These are phyloP conservation scores for Porphyrio hochstetteri DNA, from an alignment of 2,113 vertebrate genomes.

Conservation along the genomic window DNA sequence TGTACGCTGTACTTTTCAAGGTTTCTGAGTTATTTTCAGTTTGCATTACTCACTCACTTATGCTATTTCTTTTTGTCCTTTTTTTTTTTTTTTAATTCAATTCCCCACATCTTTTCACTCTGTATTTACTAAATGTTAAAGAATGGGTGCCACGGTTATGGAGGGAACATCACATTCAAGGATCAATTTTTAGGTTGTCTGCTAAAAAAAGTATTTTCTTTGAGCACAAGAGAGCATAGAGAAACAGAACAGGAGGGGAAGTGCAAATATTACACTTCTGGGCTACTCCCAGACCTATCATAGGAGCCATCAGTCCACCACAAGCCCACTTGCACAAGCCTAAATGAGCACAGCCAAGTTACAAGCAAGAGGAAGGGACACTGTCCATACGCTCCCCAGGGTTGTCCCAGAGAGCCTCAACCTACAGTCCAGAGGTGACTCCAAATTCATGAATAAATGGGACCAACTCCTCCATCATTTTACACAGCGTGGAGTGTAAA, in stretches of 20 bases:
- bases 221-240: neutral
- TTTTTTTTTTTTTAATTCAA: neutral
- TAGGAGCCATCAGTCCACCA: neutral
- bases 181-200: neutral
- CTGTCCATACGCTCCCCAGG: neutral
- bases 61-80: neutral
- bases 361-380: neutral
- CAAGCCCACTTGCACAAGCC: neutral
- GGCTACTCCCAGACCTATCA: neutral
- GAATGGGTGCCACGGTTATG: fast-evolving
- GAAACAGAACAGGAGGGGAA: neutral
- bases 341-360: neutral
- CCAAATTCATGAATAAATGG: neutral
- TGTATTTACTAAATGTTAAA: neutral
- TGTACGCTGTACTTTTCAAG: conserved; percentile 35
- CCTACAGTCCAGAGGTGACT: neutral
- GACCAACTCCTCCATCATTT: fast-evolving
- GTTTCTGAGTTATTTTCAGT: neutral
- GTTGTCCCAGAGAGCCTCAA: neutral
- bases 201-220: neutral
- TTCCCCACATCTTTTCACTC: neutral
- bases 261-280: neutral
- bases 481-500: neutral
- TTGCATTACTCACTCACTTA: neutral
- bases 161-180: neutral